Conservation (phyloP, 1,140 invertebrate species). For the Caenorhabditis elegans region WBcel235 BX284605.5:8571001-8571500, state of each 20-base stretch:
- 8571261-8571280: constrained; percentile 1
- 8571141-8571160: neutral
- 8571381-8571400: neutral
- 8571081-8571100: neutral
- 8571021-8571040: neutral
- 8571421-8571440: neutral
- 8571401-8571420: neutral
- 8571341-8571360: constrained; percentile 1
- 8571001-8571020: neutral
- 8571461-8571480: neutral
- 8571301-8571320: neutral
- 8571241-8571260: neutral
- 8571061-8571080: neutral
- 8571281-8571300: neutral
- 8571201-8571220: neutral
- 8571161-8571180: neutral
- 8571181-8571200: neutral
- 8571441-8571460: neutral
- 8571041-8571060: constrained; percentile 1
- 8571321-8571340: constrained; percentile 17
- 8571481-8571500: neutral
- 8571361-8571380: neutral
- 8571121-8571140: neutral
- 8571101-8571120: neutral
- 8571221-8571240: neutral